Conservation (phyloP, 2,797 vertebrate species). For the Pangasius djambal region DNA sequence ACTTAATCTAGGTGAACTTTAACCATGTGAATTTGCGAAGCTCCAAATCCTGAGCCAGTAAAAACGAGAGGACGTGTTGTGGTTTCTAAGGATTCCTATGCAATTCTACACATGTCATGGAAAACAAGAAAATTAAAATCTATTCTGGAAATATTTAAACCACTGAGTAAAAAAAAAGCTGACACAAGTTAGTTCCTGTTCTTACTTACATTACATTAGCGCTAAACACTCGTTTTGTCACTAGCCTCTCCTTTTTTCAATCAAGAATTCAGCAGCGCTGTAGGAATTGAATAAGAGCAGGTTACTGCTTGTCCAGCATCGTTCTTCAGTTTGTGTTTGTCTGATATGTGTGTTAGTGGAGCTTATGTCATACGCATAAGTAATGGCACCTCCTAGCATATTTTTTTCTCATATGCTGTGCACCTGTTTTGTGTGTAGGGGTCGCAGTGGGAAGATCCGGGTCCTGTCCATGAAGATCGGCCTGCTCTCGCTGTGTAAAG, state of each 20-base stretch:
- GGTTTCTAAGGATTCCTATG: too few species aligned
- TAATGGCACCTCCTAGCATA: not conserved
- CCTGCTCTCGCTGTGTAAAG: conserved; percentile 93
- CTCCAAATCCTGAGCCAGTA: not conserved
- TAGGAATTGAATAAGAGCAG: not conserved
- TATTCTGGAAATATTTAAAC: not conserved
- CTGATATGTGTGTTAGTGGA: not conserved
- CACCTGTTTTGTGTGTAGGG: conserved; percentile 68
- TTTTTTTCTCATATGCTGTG: not conserved
- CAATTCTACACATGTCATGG: not conserved
- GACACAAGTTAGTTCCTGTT: not conserved
- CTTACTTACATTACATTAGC: not conserved
- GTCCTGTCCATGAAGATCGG: conserved; percentile 96
- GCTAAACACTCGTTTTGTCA: not conserved
- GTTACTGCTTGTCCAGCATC: not conserved
- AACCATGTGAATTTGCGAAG: not conserved
- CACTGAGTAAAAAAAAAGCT: not conserved
- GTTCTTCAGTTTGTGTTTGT: not conserved
- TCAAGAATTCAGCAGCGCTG: not conserved
- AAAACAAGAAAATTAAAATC: not conserved
- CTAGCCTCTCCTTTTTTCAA: not conserved
- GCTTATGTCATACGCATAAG: not conserved
- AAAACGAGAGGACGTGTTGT: too few species aligned
- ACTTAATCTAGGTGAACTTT: not conserved
- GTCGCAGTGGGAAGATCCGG: conserved; percentile 94